Percentiles rank a stretch among this genome's conserved stretches.
phyloP scores from a whole-genome alignment of 2,797 vertebrate genomes.

The Acanthurus lineatus region DNA sequence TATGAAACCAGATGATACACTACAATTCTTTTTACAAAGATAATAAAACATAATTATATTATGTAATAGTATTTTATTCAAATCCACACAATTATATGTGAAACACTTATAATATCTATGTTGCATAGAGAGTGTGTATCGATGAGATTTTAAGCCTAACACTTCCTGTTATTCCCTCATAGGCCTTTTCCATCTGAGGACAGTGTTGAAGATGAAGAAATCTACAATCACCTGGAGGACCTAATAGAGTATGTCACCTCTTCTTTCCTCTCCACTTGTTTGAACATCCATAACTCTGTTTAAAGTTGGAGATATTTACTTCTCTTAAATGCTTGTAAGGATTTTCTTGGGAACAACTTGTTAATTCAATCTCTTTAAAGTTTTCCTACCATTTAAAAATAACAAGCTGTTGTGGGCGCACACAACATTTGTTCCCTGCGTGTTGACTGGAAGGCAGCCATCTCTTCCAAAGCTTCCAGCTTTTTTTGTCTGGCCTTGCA shows the following conservation, averaged over 20 bases:
- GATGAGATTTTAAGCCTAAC: neutral
- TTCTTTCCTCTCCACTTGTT: neutral
- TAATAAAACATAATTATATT: too few species aligned
- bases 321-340: neutral
- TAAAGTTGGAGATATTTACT: neutral
- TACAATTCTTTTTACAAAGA: neutral
- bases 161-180: slow-evolving; percentile 6
- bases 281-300: too few species aligned
- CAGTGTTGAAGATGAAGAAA: slow-evolving; percentile 91
- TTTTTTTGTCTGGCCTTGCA: slow-evolving; percentile 6
- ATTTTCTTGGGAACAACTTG: neutral
- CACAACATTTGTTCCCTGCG: slow-evolving; percentile 53
- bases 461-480: slow-evolving; percentile 11
- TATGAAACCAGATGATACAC: slow-evolving; percentile 41
- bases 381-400: neutral
- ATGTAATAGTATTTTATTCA: too few species aligned
- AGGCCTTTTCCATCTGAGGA: slow-evolving; percentile 97
- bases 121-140: too few species aligned
- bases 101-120: too few species aligned
- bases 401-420: slow-evolving; percentile 16
- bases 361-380: neutral
- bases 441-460: slow-evolving; percentile 59
- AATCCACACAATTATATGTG: too few species aligned
- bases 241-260: slow-evolving; percentile 92
- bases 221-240: slow-evolving; percentile 97